Evolutionary conservation across 2,888 invertebrate genomes (phyloP).

Genomic region (Ypsolopha scabrella): DNA sequence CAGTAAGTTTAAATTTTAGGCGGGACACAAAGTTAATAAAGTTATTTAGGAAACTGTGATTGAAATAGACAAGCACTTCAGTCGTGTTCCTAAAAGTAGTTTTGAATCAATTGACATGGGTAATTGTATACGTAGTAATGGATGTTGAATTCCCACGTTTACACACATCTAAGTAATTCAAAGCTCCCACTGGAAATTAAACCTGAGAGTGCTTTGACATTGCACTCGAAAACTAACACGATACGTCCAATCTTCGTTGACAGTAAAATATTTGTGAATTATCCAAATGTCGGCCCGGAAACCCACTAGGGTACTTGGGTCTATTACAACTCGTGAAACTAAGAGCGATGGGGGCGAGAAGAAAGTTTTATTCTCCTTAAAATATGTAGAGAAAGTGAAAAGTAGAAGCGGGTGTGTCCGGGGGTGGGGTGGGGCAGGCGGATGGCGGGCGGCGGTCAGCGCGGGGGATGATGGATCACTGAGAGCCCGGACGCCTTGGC

Average conservation of each 20-base stretch:
- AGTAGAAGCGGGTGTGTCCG: constrained; percentile 48
- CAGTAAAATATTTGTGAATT: not conserved
- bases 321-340: constrained; percentile 53
- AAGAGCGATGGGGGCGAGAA: constrained; percentile 44
- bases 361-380: constrained; percentile 69
- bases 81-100: too few relatives aligned
- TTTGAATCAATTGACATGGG: too few relatives aligned
- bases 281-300: not conserved
- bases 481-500: constrained; percentile 32
- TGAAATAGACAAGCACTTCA: too few relatives aligned
- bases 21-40: too few relatives aligned
- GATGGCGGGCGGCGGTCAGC: constrained; percentile 54
- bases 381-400: constrained; percentile 72
- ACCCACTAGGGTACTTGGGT: constrained; percentile 7
- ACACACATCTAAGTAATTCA: too few relatives aligned
- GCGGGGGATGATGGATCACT: constrained; percentile 68
- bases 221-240: not conserved
- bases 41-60: too few relatives aligned
- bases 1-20: too few relatives aligned
- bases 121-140: too few relatives aligned
- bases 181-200: not conserved
- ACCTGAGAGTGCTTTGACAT: not conserved
- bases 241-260: not conserved
- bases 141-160: too few relatives aligned
- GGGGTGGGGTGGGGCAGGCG: constrained; percentile 13